Evolutionary conservation across 2,888 invertebrate species (phyloP).

Genomic region (Troides aeacus): DNA sequence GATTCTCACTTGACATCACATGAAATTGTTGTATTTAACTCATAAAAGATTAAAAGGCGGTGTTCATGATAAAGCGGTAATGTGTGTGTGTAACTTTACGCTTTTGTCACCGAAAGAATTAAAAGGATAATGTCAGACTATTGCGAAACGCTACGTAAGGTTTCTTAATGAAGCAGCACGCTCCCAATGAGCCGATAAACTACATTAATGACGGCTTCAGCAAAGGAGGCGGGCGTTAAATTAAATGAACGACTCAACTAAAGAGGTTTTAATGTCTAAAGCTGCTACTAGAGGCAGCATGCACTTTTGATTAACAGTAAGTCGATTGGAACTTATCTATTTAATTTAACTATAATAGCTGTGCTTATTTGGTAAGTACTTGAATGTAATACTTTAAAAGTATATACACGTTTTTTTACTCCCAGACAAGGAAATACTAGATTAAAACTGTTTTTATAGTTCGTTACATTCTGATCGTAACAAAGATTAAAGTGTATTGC

Average conservation of each 20-base stretch:
- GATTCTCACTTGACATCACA: too few species aligned
- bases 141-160: constrained; percentile 19
- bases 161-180: constrained; percentile 27
- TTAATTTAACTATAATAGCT: not conserved
- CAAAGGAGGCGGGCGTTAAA: constrained; percentile 38
- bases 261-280: not conserved
- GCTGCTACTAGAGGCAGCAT: not conserved
- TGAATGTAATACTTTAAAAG: too few species aligned
- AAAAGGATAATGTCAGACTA: constrained; percentile 9
- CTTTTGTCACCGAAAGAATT: constrained; percentile 3
- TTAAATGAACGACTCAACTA: constrained; percentile 36
- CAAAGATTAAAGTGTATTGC: too few species aligned
- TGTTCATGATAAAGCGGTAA: not conserved
- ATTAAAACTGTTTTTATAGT: too few species aligned
- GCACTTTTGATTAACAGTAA: not conserved
- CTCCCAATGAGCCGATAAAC: constrained; percentile 43
- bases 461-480: too few species aligned
- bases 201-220: constrained; percentile 32
- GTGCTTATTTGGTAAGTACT: not conserved
- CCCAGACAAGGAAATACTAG: too few species aligned
- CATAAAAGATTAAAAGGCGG: not conserved
- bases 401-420: too few species aligned
- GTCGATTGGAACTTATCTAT: not conserved
- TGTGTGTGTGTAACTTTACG: not conserved
- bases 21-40: too few species aligned